A percentile compares a stretch with the other conserved stretches of the same genome.
phyloP scores from a whole-genome alignment of 2,113 vertebrate species.

The Dunckerocampus dactyliophorus region DNA sequence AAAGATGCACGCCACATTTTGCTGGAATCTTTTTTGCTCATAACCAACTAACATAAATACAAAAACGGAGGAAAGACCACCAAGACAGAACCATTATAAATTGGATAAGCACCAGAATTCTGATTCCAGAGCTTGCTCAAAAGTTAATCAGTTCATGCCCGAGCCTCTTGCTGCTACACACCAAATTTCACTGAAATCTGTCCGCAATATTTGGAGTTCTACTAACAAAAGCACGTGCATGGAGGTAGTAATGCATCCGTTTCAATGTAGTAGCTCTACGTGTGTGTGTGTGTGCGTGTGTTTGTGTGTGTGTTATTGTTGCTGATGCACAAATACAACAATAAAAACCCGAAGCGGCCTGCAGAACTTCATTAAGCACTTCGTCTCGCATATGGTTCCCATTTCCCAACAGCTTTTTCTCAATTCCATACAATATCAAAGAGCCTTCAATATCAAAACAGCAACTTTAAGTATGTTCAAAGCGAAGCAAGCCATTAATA shows the following conservation, averaged over 20 bases:
- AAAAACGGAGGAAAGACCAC: no score
- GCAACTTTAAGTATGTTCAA: conserved; percentile 84
- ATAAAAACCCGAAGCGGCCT: conserved; percentile 61
- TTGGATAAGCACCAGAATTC: no score
- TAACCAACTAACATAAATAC: no score
- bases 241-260: background rate
- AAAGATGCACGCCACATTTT: no score
- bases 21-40: no score
- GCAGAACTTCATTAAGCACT: conserved; percentile 87
- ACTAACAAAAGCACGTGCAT: no score
- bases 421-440: conserved; percentile 94
- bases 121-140: no score
- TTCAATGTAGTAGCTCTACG: background rate
- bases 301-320: conserved; percentile 8
- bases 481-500: conserved; percentile 88
- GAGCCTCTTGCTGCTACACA: no score
- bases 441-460: conserved; percentile 83
- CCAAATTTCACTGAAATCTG: no score
- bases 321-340: conserved; percentile 48
- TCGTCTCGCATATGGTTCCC: conserved; percentile 86
- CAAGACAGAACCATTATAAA: no score
- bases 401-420: conserved; percentile 88
- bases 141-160: no score
- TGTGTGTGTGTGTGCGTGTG: background rate
- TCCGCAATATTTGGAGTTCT: no score